Conservation (phyloP, 1,140 invertebrate species). For the Hyposmocoma kahamanoa region DNA sequence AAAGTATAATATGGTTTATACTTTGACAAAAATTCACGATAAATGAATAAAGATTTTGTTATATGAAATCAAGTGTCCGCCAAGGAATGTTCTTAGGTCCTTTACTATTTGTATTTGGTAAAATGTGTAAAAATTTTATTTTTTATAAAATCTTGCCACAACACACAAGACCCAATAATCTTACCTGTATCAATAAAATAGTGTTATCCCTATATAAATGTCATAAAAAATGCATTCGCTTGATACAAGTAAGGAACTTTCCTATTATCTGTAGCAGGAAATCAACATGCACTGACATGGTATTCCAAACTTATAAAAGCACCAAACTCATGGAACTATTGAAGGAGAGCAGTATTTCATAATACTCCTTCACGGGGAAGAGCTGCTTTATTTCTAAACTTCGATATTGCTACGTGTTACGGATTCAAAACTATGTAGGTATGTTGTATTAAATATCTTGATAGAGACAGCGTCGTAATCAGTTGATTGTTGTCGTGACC, state of each 20-base stretch:
- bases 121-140: too few relatives aligned
- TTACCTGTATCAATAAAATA: not conserved
- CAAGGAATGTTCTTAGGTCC: not conserved
- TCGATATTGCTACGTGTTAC: slow-evolving; percentile 17
- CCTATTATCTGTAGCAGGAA: not conserved
- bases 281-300: not conserved
- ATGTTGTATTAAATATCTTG: not conserved
- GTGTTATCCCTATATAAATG: not conserved
- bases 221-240: not conserved
- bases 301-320: not conserved
- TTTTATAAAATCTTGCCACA: too few relatives aligned
- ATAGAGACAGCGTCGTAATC: not conserved
- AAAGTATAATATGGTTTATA: not conserved
- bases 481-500: not conserved
- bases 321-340: slow-evolving; percentile 6
- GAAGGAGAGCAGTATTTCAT: slow-evolving; percentile 31
- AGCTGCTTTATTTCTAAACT: slow-evolving; percentile 27
- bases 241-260: too few relatives aligned
- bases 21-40: not conserved
- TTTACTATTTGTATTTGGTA: too few relatives aligned
- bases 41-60: not conserved
- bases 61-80: not conserved
- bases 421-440: too few relatives aligned
- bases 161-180: not conserved
- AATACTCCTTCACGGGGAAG: slow-evolving; percentile 23